A percentile compares a stretch with the other conserved stretches of the same genome.
phyloP scores from a whole-genome alignment of 2,113 vertebrate genomes.

The Sturnus vulgaris region DNA sequence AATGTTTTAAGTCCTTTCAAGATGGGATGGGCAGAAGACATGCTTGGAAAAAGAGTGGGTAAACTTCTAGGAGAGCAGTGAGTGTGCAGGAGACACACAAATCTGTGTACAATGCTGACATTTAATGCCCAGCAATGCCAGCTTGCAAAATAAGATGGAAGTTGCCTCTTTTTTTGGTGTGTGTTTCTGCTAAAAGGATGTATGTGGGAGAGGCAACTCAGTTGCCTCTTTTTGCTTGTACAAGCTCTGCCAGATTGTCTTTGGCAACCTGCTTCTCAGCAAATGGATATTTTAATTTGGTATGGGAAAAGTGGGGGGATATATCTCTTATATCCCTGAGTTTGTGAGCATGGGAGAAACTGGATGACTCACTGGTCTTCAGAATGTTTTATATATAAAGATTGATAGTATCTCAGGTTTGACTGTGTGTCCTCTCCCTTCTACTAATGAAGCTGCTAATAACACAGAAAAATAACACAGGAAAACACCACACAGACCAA shows the following conservation, averaged over 20 bases:
- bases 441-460: neutral
- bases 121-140: neutral
- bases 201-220: neutral
- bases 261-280: neutral
- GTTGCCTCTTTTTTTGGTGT: neutral
- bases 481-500: neutral
- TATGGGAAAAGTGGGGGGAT: neutral
- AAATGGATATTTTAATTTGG: neutral
- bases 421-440: neutral
- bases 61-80: neutral
- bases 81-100: rapidly evolving
- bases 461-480: neutral
- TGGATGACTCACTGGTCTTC: neutral
- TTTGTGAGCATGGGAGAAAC: neutral
- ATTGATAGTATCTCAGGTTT: neutral
- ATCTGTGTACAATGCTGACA: rapidly evolving
- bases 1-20: neutral
- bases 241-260: neutral
- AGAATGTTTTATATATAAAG: neutral
- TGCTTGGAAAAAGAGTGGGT: neutral
- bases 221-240: neutral
- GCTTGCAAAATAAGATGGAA: neutral
- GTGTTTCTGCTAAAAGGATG: neutral
- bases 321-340: neutral
- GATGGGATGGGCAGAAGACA: neutral